These are phyloP conservation scores for Microdon myrmicae DNA, from an alignment of 2,888 invertebrate genomes.

Conservation along the genomic window DNA sequence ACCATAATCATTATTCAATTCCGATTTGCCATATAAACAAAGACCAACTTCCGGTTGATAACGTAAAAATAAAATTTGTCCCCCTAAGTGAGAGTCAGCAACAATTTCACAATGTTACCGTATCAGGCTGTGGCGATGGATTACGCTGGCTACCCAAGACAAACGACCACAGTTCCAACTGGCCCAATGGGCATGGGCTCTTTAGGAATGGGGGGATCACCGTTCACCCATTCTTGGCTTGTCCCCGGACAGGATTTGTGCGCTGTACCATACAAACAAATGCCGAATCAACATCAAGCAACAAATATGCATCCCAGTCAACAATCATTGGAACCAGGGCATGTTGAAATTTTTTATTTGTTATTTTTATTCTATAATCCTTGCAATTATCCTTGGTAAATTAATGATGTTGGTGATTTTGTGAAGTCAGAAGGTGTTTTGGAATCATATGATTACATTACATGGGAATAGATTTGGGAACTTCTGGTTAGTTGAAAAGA, in stretches of 20 bases:
- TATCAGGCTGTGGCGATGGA: slow-evolving; percentile 91
- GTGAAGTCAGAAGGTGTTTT: no score
- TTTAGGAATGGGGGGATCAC: slow-evolving; percentile 71
- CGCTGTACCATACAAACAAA: slow-evolving; percentile 85
- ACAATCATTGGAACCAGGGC: slow-evolving; percentile 84
- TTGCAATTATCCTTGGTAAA: neutral
- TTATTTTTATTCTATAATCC: neutral
- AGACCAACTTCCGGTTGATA: slow-evolving; percentile 19
- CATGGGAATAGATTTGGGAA: no score
- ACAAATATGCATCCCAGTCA: slow-evolving; percentile 64
- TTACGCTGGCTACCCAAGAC: slow-evolving; percentile 78
- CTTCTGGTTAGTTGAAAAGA: no score
- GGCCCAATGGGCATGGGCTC: slow-evolving; percentile 67
- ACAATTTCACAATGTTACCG: slow-evolving; percentile 74
- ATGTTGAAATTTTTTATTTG: slow-evolving; percentile 71
- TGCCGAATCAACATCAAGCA: slow-evolving; percentile 65
- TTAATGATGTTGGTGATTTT: neutral
- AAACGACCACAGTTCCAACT: slow-evolving; percentile 66
- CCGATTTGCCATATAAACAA: no score
- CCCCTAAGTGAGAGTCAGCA: slow-evolving; percentile 2
- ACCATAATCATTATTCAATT: no score
- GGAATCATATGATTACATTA: no score
- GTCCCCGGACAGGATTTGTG: slow-evolving; percentile 92
- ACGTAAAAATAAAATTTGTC: slow-evolving; percentile 2
- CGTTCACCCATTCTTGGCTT: slow-evolving; percentile 96